A percentile compares a stretch with the other conserved stretches of the same genome.
Evolutionary conservation across 1,140 invertebrate genomes (phyloP).

Genomic region (Frieseomelitta varia): DNA sequence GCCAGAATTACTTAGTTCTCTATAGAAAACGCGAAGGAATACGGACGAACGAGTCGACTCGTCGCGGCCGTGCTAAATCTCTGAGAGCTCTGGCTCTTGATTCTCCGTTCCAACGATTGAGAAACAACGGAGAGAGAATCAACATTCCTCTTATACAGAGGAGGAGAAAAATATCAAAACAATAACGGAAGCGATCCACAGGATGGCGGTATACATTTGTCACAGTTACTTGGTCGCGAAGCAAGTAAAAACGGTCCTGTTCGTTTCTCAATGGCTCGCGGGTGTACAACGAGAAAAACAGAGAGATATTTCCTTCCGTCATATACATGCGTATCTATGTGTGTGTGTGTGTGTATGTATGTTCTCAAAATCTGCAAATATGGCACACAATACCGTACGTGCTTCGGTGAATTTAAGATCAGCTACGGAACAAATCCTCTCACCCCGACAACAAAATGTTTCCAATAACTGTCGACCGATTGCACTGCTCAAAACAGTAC

Average conservation of each 20-base stretch:
- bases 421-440: background rate
- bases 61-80: background rate
- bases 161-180: constrained; percentile 5
- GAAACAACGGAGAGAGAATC: no score
- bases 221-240: background rate
- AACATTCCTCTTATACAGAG: background rate
- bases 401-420: background rate
- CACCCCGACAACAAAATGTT: background rate
- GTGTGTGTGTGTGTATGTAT: background rate
- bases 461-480: background rate
- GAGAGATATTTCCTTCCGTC: background rate
- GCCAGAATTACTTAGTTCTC: constrained; percentile 25
- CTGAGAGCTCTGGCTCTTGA: no score
- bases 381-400: background rate
- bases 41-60: background rate
- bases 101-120: background rate
- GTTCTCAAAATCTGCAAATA: background rate
- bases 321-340: background rate
- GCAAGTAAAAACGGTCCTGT: constrained; percentile 1
- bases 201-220: background rate
- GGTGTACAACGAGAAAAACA: background rate
- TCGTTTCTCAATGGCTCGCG: background rate
- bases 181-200: background rate
- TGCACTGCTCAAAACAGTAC: background rate
- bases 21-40: no score